These are phyloP conservation scores for Anarrhichthys ocellatus DNA, from an alignment of 2,113 vertebrate species.

Conservation along the genomic window DNA sequence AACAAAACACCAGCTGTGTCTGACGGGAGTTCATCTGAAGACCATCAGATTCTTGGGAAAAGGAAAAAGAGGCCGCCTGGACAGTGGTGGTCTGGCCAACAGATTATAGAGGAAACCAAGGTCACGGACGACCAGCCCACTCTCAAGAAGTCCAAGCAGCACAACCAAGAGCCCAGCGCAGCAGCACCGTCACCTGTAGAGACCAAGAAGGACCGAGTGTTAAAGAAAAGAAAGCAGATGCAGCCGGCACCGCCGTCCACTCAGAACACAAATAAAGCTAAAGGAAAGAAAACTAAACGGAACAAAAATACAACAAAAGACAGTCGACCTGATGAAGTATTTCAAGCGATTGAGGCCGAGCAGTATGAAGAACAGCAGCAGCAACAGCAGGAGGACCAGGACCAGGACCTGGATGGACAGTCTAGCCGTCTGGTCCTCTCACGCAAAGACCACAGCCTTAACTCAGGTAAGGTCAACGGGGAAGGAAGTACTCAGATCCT, in stretches of 20 bases:
- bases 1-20: background rate
- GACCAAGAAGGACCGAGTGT: constrained; percentile 7
- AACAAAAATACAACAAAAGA: background rate
- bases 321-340: background rate
- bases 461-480: constrained; percentile 54
- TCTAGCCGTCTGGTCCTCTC: constrained; percentile 48
- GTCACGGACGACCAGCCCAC: background rate
- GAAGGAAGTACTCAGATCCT: background rate
- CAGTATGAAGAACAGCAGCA: constrained; percentile 11
- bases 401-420: constrained; percentile 11
- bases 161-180: background rate
- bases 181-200: constrained; percentile 10
- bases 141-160: constrained; percentile 41
- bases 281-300: constrained; percentile 27
- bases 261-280: background rate
- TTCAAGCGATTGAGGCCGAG: background rate
- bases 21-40: constrained; percentile 32
- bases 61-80: constrained; percentile 67
- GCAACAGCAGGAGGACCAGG: background rate
- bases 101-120: constrained; percentile 16
- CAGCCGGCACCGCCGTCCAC: background rate
- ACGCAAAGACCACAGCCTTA: constrained; percentile 26
- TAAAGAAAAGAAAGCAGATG: constrained; percentile 24
- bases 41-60: constrained; percentile 31
- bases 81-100: constrained; percentile 72